Evolutionary conservation across 2,888 invertebrate species (phyloP).

Genomic region (Heliconius cydno): DNA sequence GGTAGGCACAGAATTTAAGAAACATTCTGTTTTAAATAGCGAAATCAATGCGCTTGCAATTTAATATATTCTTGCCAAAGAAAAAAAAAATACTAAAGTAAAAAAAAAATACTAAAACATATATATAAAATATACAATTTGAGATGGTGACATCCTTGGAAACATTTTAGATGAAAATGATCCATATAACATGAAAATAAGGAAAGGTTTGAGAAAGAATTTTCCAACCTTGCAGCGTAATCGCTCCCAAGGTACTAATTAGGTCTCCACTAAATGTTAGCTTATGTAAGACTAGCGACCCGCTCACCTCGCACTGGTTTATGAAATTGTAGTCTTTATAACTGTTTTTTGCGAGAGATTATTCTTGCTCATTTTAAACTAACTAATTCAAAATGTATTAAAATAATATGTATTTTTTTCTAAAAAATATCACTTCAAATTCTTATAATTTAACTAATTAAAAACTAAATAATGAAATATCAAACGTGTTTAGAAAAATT

Average conservation of each 20-base stretch:
- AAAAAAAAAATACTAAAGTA: too few species aligned
- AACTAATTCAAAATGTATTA: background rate
- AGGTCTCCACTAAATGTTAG: conserved; percentile 8
- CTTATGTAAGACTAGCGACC: conserved; percentile 16
- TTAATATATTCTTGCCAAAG: too few species aligned
- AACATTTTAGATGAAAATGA: conserved; percentile 18
- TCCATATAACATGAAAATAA: conserved; percentile 11
- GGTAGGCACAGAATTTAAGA: too few species aligned
- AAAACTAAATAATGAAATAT: too few species aligned
- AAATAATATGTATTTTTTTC: background rate
- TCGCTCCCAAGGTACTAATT: conserved; percentile 29
- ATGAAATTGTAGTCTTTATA: background rate
- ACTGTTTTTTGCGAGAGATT: background rate
- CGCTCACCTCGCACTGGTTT: conserved; percentile 5
- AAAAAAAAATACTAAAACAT: background rate
- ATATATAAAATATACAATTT: background rate
- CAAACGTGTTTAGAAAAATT: too few species aligned
- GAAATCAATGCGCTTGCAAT: too few species aligned
- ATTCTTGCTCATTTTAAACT: background rate
- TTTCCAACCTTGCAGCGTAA: conserved; percentile 21
- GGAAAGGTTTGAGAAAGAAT: conserved; percentile 27
- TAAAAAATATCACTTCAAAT: background rate
- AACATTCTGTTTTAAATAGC: too few species aligned
- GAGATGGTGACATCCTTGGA: background rate
- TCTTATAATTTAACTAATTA: too few species aligned